Percentiles rank a stretch among this genome's conserved stretches.
Evolutionary conservation across 1,140 invertebrate species (phyloP).

Genomic region (Pseudomyrmex cubaensis): DNA sequence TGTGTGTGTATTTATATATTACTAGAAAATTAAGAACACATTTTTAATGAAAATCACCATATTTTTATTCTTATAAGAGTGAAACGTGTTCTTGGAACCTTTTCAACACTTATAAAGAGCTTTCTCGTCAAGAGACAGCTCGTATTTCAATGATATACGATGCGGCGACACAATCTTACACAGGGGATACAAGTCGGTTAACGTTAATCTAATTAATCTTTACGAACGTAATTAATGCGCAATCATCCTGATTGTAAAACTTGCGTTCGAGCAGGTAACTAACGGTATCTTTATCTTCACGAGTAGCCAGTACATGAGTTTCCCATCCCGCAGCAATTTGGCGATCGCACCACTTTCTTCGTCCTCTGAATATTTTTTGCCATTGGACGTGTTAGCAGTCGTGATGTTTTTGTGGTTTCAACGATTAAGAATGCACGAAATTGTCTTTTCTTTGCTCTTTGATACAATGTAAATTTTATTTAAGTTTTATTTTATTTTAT

Average conservation of each 20-base stretch:
- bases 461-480: slow-evolving; percentile 26
- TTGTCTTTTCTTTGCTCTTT: neutral
- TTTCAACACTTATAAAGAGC: slow-evolving; percentile 57
- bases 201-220: slow-evolving; percentile 83
- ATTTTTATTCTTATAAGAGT: neutral
- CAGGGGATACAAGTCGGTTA: slow-evolving; percentile 57
- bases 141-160: slow-evolving; percentile 53
- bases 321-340: slow-evolving; percentile 82
- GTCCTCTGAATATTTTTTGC: neutral
- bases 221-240: slow-evolving; percentile 81
- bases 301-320: slow-evolving; percentile 82
- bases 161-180: slow-evolving; percentile 33
- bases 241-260: slow-evolving; percentile 59
- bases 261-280: slow-evolving; percentile 42
- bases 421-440: neutral
- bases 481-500: neutral
- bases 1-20: too few relatives aligned
- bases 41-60: neutral
- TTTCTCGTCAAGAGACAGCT: slow-evolving; percentile 34
- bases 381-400: neutral
- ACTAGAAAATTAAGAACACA: too few relatives aligned
- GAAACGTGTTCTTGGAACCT: neutral
- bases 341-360: slow-evolving; percentile 58
- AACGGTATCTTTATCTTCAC: slow-evolving; percentile 81
- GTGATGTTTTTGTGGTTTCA: slow-evolving; percentile 24